phyloP scores from a whole-genome alignment of 2,113 vertebrate species.

The Tauraco erythrolophus region DNA sequence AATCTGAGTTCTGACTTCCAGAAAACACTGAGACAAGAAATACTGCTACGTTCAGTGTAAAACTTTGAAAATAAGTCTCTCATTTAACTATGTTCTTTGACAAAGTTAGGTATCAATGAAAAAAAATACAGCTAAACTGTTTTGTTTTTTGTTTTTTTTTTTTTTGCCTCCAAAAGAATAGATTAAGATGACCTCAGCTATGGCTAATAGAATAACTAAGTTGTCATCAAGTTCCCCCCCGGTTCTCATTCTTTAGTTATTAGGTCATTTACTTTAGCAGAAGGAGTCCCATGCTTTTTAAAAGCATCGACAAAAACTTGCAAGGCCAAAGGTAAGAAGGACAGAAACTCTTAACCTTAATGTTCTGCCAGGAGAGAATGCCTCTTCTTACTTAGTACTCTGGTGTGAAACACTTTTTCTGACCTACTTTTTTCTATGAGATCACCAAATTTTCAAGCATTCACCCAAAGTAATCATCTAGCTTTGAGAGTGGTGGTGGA shows the following conservation, averaged over 20 bases:
- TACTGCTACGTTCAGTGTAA: not conserved
- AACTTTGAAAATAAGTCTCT: not conserved
- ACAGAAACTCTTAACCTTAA: not conserved
- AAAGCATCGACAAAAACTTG: not conserved
- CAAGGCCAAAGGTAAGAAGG: not conserved
- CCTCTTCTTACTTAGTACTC: not conserved
- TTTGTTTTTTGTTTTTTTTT: too few relatives aligned
- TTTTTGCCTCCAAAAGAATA: not conserved
- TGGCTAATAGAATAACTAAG: not conserved
- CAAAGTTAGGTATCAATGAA: not conserved
- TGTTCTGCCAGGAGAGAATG: not conserved
- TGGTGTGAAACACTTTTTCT: not conserved
- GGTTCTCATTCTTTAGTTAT: not conserved
- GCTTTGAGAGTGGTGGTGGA: not conserved
- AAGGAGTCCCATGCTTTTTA: not conserved
- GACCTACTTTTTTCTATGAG: not conserved
- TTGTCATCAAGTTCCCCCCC: not conserved
- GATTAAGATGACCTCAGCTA: not conserved
- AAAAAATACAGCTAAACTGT: not conserved
- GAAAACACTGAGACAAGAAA: not conserved
- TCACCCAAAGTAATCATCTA: not conserved
- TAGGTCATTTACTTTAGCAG: not conserved
- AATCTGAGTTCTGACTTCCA: not conserved
- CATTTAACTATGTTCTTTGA: not conserved
- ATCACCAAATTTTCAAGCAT: not conserved